phyloP scores from a whole-genome alignment of 30 jellyfish, hydroid and myxozoan species.

The Hydra vulgaris region DNA sequence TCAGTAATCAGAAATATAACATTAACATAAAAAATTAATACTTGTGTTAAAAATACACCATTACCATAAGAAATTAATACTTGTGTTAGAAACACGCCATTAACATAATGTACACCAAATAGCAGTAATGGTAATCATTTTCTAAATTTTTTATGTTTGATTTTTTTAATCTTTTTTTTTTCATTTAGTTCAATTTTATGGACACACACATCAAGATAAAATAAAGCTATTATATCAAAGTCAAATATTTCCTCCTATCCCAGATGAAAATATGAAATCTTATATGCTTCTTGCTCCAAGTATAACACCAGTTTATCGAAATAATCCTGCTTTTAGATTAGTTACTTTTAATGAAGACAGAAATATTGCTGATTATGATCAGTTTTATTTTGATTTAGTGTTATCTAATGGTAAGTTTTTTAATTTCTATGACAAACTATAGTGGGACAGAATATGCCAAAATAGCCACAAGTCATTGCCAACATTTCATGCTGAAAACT shows the following conservation, averaged over 20 bases:
- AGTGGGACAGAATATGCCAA: too few species aligned
- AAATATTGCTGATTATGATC: slow-evolving; percentile 50
- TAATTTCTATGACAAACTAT: too few species aligned
- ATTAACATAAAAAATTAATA: too few species aligned
- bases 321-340: slow-evolving; percentile 80
- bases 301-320: slow-evolving; percentile 55
- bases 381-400: slow-evolving; percentile 55
- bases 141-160: background rate
- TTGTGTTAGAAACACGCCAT: too few species aligned
- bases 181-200: slow-evolving; percentile 60
- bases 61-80: too few species aligned
- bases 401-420: slow-evolving; percentile 57
- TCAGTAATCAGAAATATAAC: too few species aligned
- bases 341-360: slow-evolving; percentile 27
- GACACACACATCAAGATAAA: slow-evolving; percentile 77
- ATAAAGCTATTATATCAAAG: slow-evolving; percentile 32
- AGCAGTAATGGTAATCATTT: background rate
- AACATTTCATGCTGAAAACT: too few species aligned
- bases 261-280: background rate
- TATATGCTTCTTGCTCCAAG: slow-evolving; percentile 54
- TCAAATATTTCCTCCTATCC: background rate
- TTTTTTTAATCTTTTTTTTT: background rate
- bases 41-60: too few species aligned
- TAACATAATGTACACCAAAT: too few species aligned
- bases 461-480: too few species aligned